These are phyloP conservation scores for Caenorhabditis japonica DNA, from an alignment of 2,888 invertebrate species.

Conservation along the genomic window DNA sequence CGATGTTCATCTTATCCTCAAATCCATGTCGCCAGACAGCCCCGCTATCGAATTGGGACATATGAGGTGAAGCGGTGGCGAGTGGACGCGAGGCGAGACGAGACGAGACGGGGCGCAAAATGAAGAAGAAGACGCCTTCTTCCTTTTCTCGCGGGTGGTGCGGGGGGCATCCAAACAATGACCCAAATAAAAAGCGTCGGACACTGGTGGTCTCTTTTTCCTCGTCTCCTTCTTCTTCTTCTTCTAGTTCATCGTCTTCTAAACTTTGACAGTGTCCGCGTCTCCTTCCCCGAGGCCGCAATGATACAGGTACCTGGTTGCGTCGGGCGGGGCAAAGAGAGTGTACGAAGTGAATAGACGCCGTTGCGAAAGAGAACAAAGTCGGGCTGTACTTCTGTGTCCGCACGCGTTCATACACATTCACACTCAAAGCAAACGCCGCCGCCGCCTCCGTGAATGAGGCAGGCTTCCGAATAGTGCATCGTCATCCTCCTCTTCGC, in stretches of 20 bases:
- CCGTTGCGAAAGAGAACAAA: constrained; percentile 18
- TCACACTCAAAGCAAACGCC: constrained; percentile 9
- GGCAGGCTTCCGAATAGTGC: constrained; percentile 18
- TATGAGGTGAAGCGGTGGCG: too few relatives aligned
- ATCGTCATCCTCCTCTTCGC: neutral
- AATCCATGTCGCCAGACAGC: too few relatives aligned
- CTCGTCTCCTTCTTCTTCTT: constrained; percentile 20
- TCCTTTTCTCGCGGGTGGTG: too few relatives aligned
- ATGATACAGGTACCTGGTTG: constrained; percentile 47
- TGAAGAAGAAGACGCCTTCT: constrained; percentile 49
- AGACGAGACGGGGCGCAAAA: constrained; percentile 35
- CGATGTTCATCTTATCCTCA: too few relatives aligned
- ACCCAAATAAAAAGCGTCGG: constrained; percentile 44
- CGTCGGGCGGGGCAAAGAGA: constrained; percentile 26
- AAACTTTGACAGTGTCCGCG: constrained; percentile 4
- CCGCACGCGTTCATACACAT: constrained; percentile 30
- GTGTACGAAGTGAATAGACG: constrained; percentile 13
- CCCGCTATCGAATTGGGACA: constrained; percentile 52
- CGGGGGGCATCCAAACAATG: constrained; percentile 49
- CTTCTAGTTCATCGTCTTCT: constrained; percentile 18
- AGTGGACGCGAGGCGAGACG: too few relatives aligned
- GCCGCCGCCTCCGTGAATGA: constrained; percentile 16
- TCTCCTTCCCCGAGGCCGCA: constrained; percentile 41
- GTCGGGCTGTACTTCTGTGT: constrained; percentile 41
- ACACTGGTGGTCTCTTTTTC: neutral